These are phyloP conservation scores for Adelphocoris suturalis DNA, from an alignment of 2,888 invertebrate species.

Conservation along the genomic window DNA sequence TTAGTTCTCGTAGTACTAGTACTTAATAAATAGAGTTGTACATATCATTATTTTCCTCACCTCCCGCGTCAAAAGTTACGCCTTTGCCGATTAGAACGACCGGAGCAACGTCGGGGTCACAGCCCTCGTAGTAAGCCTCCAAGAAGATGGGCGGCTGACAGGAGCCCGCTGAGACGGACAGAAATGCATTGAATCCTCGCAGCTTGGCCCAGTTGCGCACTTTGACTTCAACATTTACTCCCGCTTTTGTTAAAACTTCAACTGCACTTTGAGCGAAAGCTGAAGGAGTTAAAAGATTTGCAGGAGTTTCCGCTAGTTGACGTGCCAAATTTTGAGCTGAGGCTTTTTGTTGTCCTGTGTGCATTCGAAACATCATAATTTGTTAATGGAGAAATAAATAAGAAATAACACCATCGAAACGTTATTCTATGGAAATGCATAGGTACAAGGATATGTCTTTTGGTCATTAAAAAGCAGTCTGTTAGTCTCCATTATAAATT, in stretches of 20 bases:
- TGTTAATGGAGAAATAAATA: no score
- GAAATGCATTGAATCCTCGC: conserved; percentile 89
- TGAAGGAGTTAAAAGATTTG: conserved; percentile 89
- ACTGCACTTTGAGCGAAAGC: conserved; percentile 86
- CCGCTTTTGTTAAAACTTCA: conserved; percentile 80
- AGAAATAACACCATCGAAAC: no score
- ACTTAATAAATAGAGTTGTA: no score
- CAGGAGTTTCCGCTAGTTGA: conserved; percentile 88
- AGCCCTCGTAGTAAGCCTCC: conserved; percentile 87
- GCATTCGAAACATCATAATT: neutral
- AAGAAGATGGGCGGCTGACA: conserved; percentile 89
- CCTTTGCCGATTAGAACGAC: conserved; percentile 87
- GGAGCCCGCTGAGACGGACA: conserved; percentile 88
- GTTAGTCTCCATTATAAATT: no score
- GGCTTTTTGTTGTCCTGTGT: conserved; percentile 84
- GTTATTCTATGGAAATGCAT: no score
- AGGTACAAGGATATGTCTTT: no score
- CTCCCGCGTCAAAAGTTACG: conserved; percentile 66
- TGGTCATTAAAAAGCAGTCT: no score
- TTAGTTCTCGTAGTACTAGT: no score
- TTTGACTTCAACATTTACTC: conserved; percentile 84
- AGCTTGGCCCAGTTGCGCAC: conserved; percentile 88
- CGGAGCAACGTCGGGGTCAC: conserved; percentile 82
- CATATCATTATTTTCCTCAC: neutral
- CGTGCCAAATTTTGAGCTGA: conserved; percentile 90